Evolutionary conservation across 1,140 invertebrate genomes (phyloP), one percentile per base, ranked within the genome.

Genomic region (Hyles vespertilio): DNA sequence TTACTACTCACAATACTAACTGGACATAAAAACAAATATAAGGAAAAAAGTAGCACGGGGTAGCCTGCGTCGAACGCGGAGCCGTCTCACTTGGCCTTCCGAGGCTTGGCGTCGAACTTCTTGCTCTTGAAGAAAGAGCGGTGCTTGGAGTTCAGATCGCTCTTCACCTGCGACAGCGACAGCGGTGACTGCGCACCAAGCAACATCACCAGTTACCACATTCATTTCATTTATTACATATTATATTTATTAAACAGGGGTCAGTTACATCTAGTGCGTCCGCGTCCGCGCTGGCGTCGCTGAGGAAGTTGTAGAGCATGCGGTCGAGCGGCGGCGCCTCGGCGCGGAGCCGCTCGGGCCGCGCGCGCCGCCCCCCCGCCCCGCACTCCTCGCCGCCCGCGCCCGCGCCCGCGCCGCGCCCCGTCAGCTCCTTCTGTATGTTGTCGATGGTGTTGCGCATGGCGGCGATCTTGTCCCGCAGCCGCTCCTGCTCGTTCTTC

Each of bases 401-500:
- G 6, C 6, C 10, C 6, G 46, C 7, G 10, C 10, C 7, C 46
- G 4, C 4, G 46, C 46, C 12, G 46, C 61, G 70, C 5, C 68
- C 70, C 5, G 74, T 73, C 36, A 84, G 58, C 62, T 84, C 76
- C 61, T 78, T 81, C 61, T 81, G 78, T 9, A 82, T 75, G 53
- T 82, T 84, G 64, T 81, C 78, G 32, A 84, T 82, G 1, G 67
- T 82, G 32, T 66, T 72, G 64, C 78, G 70, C 78, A 84, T 81
- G 5, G 59, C 59, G 49, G 65, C 55, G 52, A 82, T 78, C 49
- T 72, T 77, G 7, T 75, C 63, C 53, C 78, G 72, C 9, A 81
- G 69, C 44, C 71, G 67, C 22, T 74, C 81, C 77, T 81, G 50
- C 61, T 84, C 79, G n/a, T 53, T 65, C 49, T 74, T 65, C 59